Evolutionary conservation across 92 coral and sea anemone species (phyloP).

Genomic region (Anthopleura xanthogrammica): DNA sequence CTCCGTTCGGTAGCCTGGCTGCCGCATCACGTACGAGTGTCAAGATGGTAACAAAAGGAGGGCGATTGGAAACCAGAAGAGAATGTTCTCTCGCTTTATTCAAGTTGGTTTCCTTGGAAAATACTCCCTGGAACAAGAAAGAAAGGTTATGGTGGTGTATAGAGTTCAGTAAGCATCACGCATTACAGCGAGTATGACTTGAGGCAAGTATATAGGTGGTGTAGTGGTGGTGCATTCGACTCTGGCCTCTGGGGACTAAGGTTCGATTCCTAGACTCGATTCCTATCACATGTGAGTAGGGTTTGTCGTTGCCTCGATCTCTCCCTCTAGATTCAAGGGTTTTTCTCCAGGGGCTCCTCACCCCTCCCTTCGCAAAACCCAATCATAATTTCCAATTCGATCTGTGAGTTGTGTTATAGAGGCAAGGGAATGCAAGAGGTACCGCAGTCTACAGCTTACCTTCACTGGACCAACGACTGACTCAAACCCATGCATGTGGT

Average conservation of each 20-base stretch:
- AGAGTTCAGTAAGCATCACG: neutral
- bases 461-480: slow-evolving; percentile 98
- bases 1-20: slow-evolving; percentile 96
- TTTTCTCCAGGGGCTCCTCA: too few species aligned
- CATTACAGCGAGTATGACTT: too few species aligned
- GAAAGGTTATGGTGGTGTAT: neutral
- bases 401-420: too few species aligned
- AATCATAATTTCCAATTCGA: too few species aligned
- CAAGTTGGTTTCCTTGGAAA: slow-evolving; percentile 92
- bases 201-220: too few species aligned
- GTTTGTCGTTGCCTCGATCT: too few species aligned
- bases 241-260: too few species aligned
- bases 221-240: too few species aligned
- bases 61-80: slow-evolving; percentile 83
- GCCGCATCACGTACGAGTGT: slow-evolving; percentile 99
- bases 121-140: slow-evolving; percentile 68
- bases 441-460: slow-evolving; percentile 41
- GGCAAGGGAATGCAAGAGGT: neutral
- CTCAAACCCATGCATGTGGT: slow-evolving; percentile 95
- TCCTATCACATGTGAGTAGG: too few species aligned
- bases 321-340: too few species aligned
- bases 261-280: too few species aligned
- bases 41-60: slow-evolving; percentile 96
- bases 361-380: too few species aligned
- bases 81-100: slow-evolving; percentile 98